These are phyloP conservation scores for Piezodorus guildinii DNA, from an alignment of 1,140 invertebrate genomes.

Conservation along the genomic window DNA sequence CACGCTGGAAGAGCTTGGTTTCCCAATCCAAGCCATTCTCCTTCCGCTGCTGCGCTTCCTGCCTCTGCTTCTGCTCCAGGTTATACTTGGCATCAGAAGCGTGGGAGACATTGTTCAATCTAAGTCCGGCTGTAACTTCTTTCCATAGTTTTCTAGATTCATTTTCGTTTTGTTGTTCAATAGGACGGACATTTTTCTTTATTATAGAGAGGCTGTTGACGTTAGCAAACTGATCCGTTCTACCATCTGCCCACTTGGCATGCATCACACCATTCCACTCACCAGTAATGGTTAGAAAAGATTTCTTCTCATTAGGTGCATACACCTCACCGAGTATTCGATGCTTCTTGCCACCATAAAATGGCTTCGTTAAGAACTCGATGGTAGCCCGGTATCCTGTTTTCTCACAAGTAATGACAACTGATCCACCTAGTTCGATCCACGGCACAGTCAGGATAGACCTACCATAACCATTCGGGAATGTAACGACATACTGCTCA, in stretches of 20 bases:
- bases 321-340: constrained; percentile 67
- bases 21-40: constrained; percentile 52
- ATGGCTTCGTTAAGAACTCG: constrained; percentile 93
- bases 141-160: constrained; percentile 92
- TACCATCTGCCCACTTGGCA: constrained; percentile 70
- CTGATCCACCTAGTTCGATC: constrained; percentile 89
- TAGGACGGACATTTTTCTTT: constrained; percentile 77
- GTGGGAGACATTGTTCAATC: constrained; percentile 74
- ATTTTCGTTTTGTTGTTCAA: constrained; percentile 66
- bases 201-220: constrained; percentile 73
- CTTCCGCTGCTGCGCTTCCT: constrained; percentile 72
- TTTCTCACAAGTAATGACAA: constrained; percentile 76
- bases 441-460: constrained; percentile 92
- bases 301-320: constrained; percentile 72
- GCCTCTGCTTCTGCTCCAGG: constrained; percentile 90
- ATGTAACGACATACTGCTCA: constrained; percentile 86
- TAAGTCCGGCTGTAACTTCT: constrained; percentile 87
- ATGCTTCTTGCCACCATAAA: constrained; percentile 93
- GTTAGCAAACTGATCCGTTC: constrained; percentile 82
- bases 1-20: constrained; percentile 45
- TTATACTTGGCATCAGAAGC: constrained; percentile 83
- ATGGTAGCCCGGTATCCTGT: constrained; percentile 80
- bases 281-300: constrained; percentile 73
- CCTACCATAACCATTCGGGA: constrained; percentile 92
- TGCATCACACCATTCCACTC: constrained; percentile 96